These are phyloP conservation scores for Eristalis intricaria DNA, from an alignment of 2,888 invertebrate species.

Conservation along the genomic window DNA sequence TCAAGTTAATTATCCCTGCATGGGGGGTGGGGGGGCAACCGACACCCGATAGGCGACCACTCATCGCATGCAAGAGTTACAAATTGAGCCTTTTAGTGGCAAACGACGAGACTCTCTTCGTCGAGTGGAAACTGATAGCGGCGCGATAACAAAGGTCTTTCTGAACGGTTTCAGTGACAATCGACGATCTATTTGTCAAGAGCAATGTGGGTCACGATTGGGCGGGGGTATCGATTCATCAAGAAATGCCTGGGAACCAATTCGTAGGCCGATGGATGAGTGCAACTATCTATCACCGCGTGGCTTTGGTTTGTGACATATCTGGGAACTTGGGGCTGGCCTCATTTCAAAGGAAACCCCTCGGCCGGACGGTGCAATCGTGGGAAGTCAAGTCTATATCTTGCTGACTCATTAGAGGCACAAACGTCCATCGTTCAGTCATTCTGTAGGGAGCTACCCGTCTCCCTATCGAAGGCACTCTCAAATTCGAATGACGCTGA, in stretches of 20 bases:
- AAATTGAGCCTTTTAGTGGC: conserved; percentile 19
- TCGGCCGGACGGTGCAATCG: no score
- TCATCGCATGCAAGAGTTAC: background rate
- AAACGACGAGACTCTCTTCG: background rate
- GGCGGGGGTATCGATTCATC: background rate
- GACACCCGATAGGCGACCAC: conserved; percentile 9
- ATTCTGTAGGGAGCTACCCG: no score
- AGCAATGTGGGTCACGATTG: background rate
- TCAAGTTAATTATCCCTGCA: conserved; percentile 48
- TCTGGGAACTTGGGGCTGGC: background rate
- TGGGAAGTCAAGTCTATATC: no score
- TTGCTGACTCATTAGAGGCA: no score
- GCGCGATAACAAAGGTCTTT: background rate
- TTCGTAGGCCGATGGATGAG: background rate
- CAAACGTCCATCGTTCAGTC: no score
- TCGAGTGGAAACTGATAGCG: background rate
- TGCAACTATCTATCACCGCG: background rate
- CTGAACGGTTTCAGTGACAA: background rate
- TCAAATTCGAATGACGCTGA: no score
- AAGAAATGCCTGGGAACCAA: background rate
- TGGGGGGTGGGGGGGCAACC: conserved; percentile 34
- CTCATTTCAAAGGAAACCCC: no score
- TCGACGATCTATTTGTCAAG: background rate
- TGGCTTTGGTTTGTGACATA: background rate
- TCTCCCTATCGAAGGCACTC: no score